Conservation (phyloP, 1,140 invertebrate species). For the Portunus trituberculatus region DNA sequence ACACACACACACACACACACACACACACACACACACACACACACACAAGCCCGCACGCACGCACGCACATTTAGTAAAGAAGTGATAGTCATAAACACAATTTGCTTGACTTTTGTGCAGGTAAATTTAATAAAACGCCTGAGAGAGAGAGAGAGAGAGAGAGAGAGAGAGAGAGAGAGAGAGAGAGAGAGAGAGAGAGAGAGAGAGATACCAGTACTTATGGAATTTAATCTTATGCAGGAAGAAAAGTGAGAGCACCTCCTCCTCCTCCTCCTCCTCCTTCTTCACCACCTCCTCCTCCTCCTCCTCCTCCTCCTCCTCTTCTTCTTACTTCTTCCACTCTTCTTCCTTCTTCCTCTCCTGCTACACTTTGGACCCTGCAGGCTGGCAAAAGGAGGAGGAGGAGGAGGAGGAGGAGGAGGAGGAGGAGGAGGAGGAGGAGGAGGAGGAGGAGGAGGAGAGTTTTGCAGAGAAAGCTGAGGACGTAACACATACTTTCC, state of each 20-base stretch:
- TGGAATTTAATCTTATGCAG: slow-evolving; percentile 14
- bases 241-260: not conserved
- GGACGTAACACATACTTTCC: not conserved
- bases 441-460: slow-evolving; percentile 16
- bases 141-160: slow-evolving; percentile 20
- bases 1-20: not conserved
- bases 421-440: not conserved
- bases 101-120: not conserved
- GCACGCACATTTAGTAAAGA: not conserved
- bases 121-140: not conserved
- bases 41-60: not conserved
- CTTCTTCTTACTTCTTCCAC: not conserved
- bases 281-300: not conserved
- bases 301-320: not conserved
- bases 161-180: slow-evolving; percentile 20
- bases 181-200: slow-evolving; percentile 17
- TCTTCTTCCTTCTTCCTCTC: not conserved
- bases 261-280: not conserved
- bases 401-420: not conserved
- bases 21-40: slow-evolving; percentile 11
- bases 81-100: not conserved
- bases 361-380: not conserved
- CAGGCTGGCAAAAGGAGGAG: not conserved
- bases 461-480: not conserved
- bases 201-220: not conserved